A percentile compares a stretch with the other conserved stretches of the same genome.
Conservation (phyloP, 2,888 invertebrate species). For the Drosophila suboccidentalis region DNA sequence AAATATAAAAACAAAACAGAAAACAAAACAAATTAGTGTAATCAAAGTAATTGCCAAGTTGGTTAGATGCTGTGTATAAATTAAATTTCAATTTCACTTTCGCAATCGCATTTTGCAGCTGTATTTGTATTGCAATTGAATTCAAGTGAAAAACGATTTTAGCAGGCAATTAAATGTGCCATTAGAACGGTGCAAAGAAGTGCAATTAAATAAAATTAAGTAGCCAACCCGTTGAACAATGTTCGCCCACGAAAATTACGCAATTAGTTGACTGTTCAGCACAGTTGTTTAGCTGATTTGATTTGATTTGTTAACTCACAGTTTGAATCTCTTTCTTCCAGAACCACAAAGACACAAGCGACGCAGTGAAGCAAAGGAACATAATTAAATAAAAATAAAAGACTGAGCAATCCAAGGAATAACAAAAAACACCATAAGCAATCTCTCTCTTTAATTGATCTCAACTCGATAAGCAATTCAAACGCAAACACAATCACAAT, state of each 20-base stretch:
- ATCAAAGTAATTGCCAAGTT: conserved; percentile 56
- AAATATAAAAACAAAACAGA: conserved; percentile 9
- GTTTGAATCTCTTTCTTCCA: conserved; percentile 17
- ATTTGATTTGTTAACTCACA: conserved; percentile 22
- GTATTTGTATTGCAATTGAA: conserved; percentile 34
- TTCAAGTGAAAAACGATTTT: conserved; percentile 12
- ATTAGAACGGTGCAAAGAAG: conserved; percentile 9
- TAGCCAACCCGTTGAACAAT: conserved; percentile 48
- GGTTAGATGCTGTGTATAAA: conserved; percentile 21
- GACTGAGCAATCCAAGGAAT: conserved; percentile 70
- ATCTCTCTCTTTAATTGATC: conserved; percentile 65
- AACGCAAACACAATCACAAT: conserved; percentile 7
- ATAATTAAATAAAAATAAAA: conserved; percentile 57
- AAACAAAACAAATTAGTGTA: conserved; percentile 55
- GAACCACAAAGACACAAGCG: conserved; percentile 25
- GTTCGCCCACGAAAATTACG: conserved; percentile 41
- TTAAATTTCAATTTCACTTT: conserved; percentile 27
- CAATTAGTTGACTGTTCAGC: conserved; percentile 26
- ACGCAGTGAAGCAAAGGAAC: conserved; percentile 48
- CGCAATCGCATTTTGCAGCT: conserved; percentile 28
- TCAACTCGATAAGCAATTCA: conserved; percentile 66
- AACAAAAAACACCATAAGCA: conserved; percentile 55
- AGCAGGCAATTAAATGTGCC: conserved; percentile 38
- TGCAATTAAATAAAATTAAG: conserved; percentile 62
- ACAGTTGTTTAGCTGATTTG: background rate